Base-by-base conservation (phyloP, 1,140 invertebrate species). In the Megalopta genalis region DNA sequence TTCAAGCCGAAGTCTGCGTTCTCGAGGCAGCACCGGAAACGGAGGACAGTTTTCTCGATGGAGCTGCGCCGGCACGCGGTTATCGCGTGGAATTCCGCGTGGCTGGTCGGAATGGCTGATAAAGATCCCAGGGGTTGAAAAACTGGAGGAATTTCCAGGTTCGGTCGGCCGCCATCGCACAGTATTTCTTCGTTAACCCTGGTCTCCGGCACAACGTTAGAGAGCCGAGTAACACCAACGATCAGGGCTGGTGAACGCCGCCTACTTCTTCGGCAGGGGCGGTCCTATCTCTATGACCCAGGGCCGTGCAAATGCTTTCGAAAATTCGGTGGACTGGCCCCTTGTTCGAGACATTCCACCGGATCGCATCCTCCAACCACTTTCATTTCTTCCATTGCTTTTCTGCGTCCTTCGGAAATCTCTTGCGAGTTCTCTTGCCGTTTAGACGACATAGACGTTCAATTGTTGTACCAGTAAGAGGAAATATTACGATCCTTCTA, bases 231-330 rank as follows among this genome's bases (percentile, higher is more conserved):
- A 77, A 79, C 80, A 78, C 81, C 84, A 71, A 81, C 80, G 85
- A 83, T 82, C 84, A 85, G 77, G 81, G 80, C 82, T 83, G 83
- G 81, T 86, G 82, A 83, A 83, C 81, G 81, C 88, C 89, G 89
- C 89, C 89, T 90, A 87, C 88, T 88, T 86, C 86, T 89, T 88
- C 83, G 79, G 71, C 88, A 88, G 86, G 80, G 89, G 89, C 88
- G 88, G 88, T 90, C 89, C 88, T 89, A 90, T 89, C 84, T 87
- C 88, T 90, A 90, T 89, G 87, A 87, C 80, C 80, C 89, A 90
- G 89, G 87, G 75, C 83, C 88, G 89, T 90, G 84, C 66, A 71
- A 83, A 83, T 66, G 76, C 46, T 27, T 39, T 62, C 69, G 18
- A 80, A 75, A 67, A 75, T 63, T 78, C 23, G 14, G 32, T 71